Conservation (phyloP, 2,797 vertebrate genomes). For the Eupleurogrammus muticus region DNA sequence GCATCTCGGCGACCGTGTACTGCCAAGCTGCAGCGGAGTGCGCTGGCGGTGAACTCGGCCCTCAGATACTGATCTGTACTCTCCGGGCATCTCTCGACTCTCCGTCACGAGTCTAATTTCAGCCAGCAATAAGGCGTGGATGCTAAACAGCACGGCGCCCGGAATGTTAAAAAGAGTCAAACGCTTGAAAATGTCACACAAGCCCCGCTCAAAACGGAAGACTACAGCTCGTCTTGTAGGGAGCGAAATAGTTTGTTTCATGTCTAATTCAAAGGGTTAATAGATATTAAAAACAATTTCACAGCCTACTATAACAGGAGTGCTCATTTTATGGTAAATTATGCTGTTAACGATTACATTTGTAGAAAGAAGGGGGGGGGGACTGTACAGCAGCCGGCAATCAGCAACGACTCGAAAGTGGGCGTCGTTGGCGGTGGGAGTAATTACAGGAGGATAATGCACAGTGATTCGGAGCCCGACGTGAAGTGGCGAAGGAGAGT, state of each 20-base stretch:
- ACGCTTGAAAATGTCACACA: conserved; percentile 21
- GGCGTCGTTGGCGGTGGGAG: conserved; percentile 30
- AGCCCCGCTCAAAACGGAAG: background rate
- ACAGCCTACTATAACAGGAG: conserved; percentile 63
- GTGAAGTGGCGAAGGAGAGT: conserved; percentile 22
- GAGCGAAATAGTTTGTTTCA: conserved; percentile 15
- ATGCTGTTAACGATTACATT: conserved; percentile 60
- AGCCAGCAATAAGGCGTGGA: conserved; percentile 23
- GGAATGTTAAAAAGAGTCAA: conserved; percentile 23
- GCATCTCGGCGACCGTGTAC: conserved; percentile 7
- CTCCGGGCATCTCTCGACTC: conserved; percentile 35
- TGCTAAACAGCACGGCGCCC: conserved; percentile 8
- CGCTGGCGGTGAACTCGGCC: conserved; percentile 5
- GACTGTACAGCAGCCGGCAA: conserved; percentile 24
- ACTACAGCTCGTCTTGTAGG: conserved; percentile 39
- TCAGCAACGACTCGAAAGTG: conserved; percentile 33
- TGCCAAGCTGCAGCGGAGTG: conserved; percentile 8
- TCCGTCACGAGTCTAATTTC: conserved; percentile 36
- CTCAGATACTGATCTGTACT: conserved; percentile 32
- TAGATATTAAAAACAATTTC: conserved; percentile 75
- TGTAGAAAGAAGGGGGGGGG: conserved; percentile 31
- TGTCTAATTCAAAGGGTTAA: conserved; percentile 46
- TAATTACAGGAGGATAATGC: conserved; percentile 42
- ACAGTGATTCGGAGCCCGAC: conserved; percentile 31
- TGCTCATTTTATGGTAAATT: conserved; percentile 73